phyloP scores from a whole-genome alignment of 1,140 invertebrate genomes.

The Nasonia longicornis region DNA sequence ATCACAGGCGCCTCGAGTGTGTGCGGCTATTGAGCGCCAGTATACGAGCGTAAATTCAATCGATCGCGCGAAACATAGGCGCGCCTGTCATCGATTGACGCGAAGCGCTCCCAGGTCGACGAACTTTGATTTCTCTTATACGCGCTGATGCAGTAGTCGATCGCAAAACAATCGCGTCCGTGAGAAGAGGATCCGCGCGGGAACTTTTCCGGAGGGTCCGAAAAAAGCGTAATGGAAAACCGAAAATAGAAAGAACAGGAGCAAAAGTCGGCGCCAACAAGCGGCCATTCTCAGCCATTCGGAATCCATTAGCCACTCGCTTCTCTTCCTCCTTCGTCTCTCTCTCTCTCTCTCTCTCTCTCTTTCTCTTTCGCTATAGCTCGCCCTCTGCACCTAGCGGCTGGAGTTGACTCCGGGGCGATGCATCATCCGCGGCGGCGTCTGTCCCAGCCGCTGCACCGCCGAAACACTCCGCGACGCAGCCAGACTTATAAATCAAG shows the following conservation, averaged over 20 bases:
- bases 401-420: slow-evolving; percentile 12
- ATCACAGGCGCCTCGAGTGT: background rate
- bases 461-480: slow-evolving; percentile 13
- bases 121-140: background rate
- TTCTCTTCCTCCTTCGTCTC: background rate
- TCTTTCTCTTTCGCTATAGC: background rate
- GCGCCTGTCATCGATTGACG: slow-evolving; percentile 16
- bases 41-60: background rate
- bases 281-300: slow-evolving; percentile 32
- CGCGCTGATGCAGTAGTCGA: background rate
- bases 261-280: slow-evolving; percentile 29
- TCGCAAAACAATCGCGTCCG: background rate
- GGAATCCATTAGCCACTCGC: slow-evolving; percentile 32
- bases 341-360: background rate
- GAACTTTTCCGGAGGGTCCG: background rate
- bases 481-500: slow-evolving; percentile 35
- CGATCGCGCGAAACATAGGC: too few species aligned
- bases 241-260: background rate
- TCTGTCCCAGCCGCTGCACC: slow-evolving; percentile 18
- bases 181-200: background rate
- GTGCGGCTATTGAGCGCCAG: background rate
- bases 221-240: background rate
- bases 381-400: background rate
- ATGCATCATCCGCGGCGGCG: slow-evolving; percentile 32
- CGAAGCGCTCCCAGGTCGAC: background rate